Evolutionary conservation across 2,888 invertebrate species (phyloP), one percentile per base, ranked within the genome.

Genomic region (Danaus chrysippus): DNA sequence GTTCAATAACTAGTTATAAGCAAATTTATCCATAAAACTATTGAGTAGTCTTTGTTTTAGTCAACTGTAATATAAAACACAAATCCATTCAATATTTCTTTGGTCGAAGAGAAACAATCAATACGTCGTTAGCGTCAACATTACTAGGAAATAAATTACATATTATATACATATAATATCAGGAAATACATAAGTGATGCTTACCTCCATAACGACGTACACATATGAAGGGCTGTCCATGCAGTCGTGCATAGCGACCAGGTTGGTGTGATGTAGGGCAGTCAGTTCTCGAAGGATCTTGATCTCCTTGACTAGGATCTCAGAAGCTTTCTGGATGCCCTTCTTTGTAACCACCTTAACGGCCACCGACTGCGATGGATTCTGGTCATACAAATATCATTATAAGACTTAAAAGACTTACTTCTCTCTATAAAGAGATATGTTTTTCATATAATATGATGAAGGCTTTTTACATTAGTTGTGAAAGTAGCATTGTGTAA

Each of bases 331-430:
- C 64, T 97, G 96, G 74, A 99, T 93, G 78, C 97, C 99, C 89
- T 99, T 98, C 92, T 99, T 99, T 15, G 98, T 96, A 71, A 99
- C 98, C 81, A 97, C 96, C 91, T 99, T 99, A 70, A 99, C 98
- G 72, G 99, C 99, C 68, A 99, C 99, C 42, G 95, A 94, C 73
- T 94, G 93, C 74, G 94, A 93, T 69, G 94, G 94, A 89, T 95
- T 96, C 99, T 99, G 92, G 17, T 41, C 13, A 55, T 54, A 68
- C 56, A 42, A 60, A 49, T 49, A 34, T 34, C 8, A 34, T 34
- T 34, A 34, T 34, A 34, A 34, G 23, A 34, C 23, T 1, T 34
- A 34, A 34, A 34, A 34, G 6, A 34, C 6, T 34, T 34, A 8
- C 23, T 34, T 34, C 23, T 23, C 5, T 23, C 1, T 34, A 34